phyloP scores from a whole-genome alignment of 1,140 invertebrate species.

The Samia ricini region DNA sequence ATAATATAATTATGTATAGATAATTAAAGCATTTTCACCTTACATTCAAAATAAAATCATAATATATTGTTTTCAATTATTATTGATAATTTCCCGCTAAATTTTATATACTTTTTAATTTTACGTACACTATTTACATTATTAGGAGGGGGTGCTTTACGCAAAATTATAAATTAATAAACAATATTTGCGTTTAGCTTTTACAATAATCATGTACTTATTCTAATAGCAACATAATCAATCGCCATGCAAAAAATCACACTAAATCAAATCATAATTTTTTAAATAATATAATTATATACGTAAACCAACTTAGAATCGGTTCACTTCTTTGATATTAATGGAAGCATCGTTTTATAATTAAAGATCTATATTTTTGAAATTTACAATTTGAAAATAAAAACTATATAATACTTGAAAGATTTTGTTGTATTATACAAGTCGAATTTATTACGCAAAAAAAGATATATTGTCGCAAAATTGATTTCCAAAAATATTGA shows the following conservation, averaged over 20 bases:
- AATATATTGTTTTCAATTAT: conserved; percentile 49
- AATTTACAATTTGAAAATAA: conserved; percentile 21
- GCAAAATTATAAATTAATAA: conserved; percentile 64
- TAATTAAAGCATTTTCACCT: conserved; percentile 76
- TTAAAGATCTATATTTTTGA: conserved; percentile 40
- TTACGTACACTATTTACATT: conserved; percentile 71
- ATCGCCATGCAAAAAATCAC: conserved; percentile 71
- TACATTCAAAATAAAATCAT: conserved; percentile 73
- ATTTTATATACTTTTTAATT: conserved; percentile 53
- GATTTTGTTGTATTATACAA: conserved; percentile 22
- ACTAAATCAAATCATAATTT: conserved; percentile 61
- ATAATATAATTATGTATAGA: conserved; percentile 54
- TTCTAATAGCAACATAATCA: conserved; percentile 59
- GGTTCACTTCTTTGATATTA: conserved; percentile 74
- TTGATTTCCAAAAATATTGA: conserved; percentile 18
- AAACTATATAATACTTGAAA: conserved; percentile 27
- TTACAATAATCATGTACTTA: conserved; percentile 44
- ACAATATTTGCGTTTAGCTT: conserved; percentile 54
- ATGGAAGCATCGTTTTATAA: conserved; percentile 75
- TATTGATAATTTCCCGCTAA: conserved; percentile 56
- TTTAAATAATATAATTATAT: conserved; percentile 65
- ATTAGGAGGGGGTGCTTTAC: conserved; percentile 46
- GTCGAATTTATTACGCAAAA: conserved; percentile 26
- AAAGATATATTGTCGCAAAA: conserved; percentile 11
- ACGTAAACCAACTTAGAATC: conserved; percentile 70